Percentiles rank a stretch among this genome's conserved stretches.
Conservation (phyloP, 2,888 invertebrate genomes). For the Cheilosia impressa region DNA sequence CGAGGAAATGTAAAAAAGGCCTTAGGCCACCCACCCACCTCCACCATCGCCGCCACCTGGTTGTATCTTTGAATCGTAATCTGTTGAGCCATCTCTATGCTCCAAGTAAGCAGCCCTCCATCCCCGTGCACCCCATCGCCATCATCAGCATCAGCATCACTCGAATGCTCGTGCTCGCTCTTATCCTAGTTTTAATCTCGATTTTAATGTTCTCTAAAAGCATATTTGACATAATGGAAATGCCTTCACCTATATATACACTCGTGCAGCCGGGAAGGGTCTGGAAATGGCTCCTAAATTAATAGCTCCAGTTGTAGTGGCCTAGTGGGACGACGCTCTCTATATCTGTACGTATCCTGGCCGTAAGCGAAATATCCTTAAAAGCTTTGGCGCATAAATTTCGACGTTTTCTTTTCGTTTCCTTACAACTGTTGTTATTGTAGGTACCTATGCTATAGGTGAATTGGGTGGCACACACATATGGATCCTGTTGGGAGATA, state of each 20-base stretch:
- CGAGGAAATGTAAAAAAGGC: constrained; percentile 48
- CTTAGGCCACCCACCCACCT: constrained; percentile 39
- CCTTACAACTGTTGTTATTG: constrained; percentile 34
- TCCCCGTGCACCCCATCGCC: constrained; percentile 8
- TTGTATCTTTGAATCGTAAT: constrained; percentile 72
- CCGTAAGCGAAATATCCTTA: constrained; percentile 58
- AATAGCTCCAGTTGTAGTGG: constrained; percentile 61
- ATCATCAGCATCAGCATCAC: constrained; percentile 46
- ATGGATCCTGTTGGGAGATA: constrained; percentile 56
- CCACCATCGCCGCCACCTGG: constrained; percentile 1
- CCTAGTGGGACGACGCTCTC: constrained; percentile 4
- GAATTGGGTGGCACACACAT: constrained; percentile 44
- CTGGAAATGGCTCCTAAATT: constrained; percentile 73
- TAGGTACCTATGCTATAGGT: constrained; percentile 19
- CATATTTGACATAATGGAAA: constrained; percentile 79
- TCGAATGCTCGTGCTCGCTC: constrained; percentile 65
- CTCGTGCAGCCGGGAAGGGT: constrained; percentile 29
- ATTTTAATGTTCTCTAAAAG: constrained; percentile 79
- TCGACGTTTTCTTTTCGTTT: constrained; percentile 60
- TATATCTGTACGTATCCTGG: neutral
- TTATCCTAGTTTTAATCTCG: constrained; percentile 79
- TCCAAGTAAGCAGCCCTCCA: constrained; percentile 31
- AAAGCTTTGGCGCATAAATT: constrained; percentile 75
- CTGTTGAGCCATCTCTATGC: constrained; percentile 63
- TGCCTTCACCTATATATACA: constrained; percentile 77